Base-by-base conservation (phyloP, 2,888 invertebrate species). In the Papilio protenor region DNA sequence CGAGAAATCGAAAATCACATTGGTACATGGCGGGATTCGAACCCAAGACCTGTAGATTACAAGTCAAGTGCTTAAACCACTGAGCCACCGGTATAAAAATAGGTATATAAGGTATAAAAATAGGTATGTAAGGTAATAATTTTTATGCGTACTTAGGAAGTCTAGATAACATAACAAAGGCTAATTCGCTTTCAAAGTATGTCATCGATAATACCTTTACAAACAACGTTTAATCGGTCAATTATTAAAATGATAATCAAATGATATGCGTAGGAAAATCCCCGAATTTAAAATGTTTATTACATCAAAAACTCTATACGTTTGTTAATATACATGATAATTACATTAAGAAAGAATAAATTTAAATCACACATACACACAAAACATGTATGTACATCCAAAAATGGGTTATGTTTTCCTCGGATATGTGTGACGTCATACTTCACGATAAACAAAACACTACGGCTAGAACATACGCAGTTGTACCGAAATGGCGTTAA, bases 401-500 rank as follows among this genome's bases (percentile, higher is more conserved):
- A 55, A 55, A 55, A 55, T 55, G n/a, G 18, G 52, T 55, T 18
- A 11, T 59, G 23, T 59, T 59, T 59, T 59, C 23, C 21, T 59
- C 57, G 57, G 12, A 2, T 21, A 23, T 18, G 12, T 55, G n/a
- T 59, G 57, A 59, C 57, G 57, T 59, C 57, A 59, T 23, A 59
- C 57, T 4, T 18, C 21, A 33, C 61, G 61, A 64, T 64, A 64
- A 33, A 14, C 16, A 64, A 64, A 64, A 16, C 27, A 64, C 27
- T 64, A 23, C 14, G 12, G 12, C 23, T 64, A 64, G 16, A 14
- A 16, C 18, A 40, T 33, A 64, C 18, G 33, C 64, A 33, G 64
- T 64, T 40, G 33, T 55, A 64, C 64, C 40, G 71, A 79, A 59
- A 59, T 23, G 57, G 11, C 16, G 16, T 61, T 16, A 61, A 27